Conservation (phyloP, 2,888 invertebrate genomes). For the Amiota communis region DNA sequence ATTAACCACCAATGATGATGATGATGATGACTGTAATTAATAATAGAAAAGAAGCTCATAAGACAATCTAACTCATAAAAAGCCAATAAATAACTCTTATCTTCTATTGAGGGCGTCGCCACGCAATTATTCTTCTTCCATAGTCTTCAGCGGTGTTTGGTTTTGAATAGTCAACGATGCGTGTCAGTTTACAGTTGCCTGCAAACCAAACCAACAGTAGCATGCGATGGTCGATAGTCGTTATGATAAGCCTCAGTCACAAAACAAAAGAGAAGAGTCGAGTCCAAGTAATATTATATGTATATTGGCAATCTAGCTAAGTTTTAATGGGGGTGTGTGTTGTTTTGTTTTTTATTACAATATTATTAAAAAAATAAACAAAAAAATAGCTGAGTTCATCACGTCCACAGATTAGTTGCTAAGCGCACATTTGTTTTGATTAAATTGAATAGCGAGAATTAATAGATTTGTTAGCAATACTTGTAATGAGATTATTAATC, state of each 20-base stretch:
- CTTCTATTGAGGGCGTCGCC: constrained; percentile 13
- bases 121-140: no score
- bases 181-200: constrained; percentile 46
- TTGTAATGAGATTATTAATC: background rate
- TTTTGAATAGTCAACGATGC: constrained; percentile 35
- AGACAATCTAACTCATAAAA: constrained; percentile 1
- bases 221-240: background rate
- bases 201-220: no score
- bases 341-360: no score
- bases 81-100: constrained; percentile 36
- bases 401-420: background rate
- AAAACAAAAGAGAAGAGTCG: no score
- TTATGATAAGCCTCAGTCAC: constrained; percentile 4
- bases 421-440: background rate
- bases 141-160: background rate
- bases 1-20: background rate
- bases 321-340: background rate
- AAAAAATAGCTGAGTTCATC: no score
- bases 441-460: background rate
- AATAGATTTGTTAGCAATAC: background rate
- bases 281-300: no score
- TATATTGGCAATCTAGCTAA: no score
- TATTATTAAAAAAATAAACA: no score
- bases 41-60: background rate
- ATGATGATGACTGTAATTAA: constrained; percentile 51